Evolutionary conservation across 1,140 invertebrate genomes (phyloP), one percentile per base, ranked within the genome.

Genomic region (Nebria ingens): DNA sequence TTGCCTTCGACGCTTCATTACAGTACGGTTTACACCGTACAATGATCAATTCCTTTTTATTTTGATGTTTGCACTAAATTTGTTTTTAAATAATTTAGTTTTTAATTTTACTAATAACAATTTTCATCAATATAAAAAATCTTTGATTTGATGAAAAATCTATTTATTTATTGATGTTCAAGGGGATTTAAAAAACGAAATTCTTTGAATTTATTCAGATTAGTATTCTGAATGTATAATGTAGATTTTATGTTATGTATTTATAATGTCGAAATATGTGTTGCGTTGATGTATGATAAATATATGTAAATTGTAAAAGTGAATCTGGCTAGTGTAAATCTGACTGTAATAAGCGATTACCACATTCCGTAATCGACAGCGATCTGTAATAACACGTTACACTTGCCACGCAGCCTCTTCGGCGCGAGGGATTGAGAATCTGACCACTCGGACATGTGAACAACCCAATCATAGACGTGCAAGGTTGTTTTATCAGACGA

Each of bases 311-410:
- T n/a, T n/a, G n/a, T n/a, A n/a, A n/a, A n/a, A n/a, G 17, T 45
- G 17, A 45, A 12, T 11, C 17, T 45, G 6, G 9, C 40, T 17
- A 45, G 40, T 45, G 40, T 45, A 17, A 45, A 12, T 45, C 6
- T 12, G 40, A 4, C 40, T 17, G 17, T 45, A 45, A 45, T 45
- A 45, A 45, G 40, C 40, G 40, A 45, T 45, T 45, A 45, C 40
- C 40, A 45, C 40, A 45, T 45, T 45, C 40, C 40, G 40, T 45
- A 45, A 45, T 45, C 40, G 40, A 45, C 40, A 45, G 40, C 40
- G 40, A 45, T 45, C 40, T 11, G 40, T 45, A 45, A 45, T 45
- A 45, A 45, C 40, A 45, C 40, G 40, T 45, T 45, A 45, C 40
- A 17, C 40, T 45, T 6, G 40, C 40, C 40, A 45, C 40, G 40